phyloP scores from a whole-genome alignment of 2,113 vertebrate genomes.

The Sturnira hondurensis region DNA sequence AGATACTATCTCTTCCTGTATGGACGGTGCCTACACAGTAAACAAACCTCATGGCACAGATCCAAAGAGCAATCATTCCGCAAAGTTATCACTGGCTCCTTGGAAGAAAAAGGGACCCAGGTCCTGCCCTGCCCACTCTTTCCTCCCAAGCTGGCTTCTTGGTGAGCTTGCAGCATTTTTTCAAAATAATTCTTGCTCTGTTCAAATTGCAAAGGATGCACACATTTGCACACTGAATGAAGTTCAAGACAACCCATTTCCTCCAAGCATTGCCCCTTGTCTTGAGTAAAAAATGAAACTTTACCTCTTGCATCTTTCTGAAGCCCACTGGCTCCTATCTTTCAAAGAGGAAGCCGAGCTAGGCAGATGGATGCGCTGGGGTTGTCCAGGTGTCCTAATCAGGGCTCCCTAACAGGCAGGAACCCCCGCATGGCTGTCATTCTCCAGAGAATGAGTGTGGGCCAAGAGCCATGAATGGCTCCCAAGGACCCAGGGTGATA shows the following conservation, averaged over 20 bases:
- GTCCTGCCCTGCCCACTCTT: neutral
- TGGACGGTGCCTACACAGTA: neutral
- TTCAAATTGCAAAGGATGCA: neutral
- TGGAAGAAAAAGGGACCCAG: neutral
- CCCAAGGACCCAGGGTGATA: neutral
- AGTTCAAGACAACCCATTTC: neutral
- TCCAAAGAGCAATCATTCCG: neutral
- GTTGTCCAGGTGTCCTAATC: neutral
- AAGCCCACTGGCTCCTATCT: neutral
- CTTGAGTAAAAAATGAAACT: neutral
- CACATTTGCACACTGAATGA: neutral
- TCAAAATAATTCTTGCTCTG: neutral
- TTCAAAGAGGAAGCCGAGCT: neutral
- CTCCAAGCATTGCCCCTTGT: neutral
- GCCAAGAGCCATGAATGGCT: neutral
- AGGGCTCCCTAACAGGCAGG: fast-evolving
- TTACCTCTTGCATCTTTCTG: neutral
- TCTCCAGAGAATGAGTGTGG: neutral
- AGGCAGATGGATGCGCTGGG: neutral
- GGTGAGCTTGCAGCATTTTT: neutral
- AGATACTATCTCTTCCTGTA: neutral
- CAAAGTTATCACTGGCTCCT: neutral
- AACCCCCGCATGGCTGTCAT: neutral
- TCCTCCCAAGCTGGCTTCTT: neutral
- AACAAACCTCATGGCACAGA: neutral